A percentile compares a stretch with the other conserved stretches of the same genome.
Evolutionary conservation across 1,140 invertebrate genomes (phyloP).

Genomic region (Microvelia longipes): DNA sequence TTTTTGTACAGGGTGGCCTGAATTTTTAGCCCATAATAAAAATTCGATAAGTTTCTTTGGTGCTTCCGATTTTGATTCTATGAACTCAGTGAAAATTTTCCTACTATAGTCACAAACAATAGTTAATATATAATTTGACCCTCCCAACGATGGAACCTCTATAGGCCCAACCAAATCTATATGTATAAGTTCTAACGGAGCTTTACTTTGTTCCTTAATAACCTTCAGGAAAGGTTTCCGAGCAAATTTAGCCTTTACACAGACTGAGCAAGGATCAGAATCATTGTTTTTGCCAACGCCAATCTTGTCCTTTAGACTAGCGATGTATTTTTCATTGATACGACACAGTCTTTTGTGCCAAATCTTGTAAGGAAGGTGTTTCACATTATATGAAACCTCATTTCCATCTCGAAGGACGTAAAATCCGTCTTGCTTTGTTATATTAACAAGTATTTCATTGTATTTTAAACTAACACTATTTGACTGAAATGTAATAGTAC

Average conservation of each 20-base stretch:
- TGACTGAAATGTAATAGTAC: too few relatives aligned
- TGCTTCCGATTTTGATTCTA: background rate
- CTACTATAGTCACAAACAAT: background rate
- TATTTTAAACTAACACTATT: too few relatives aligned
- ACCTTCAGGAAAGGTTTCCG: background rate
- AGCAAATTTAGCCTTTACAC: background rate
- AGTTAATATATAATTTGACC: background rate
- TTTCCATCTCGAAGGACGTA: too few relatives aligned
- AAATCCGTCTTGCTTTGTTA: too few relatives aligned
- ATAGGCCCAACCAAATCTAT: background rate
- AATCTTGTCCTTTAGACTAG: too few relatives aligned
- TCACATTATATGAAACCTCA: too few relatives aligned
- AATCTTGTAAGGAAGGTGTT: too few relatives aligned
- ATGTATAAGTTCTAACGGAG: background rate
- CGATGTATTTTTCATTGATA: too few relatives aligned
- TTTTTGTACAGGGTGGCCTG: background rate
- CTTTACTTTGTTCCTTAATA: background rate
- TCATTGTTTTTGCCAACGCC: too few relatives aligned
- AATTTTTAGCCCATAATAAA: background rate
- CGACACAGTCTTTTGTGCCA: too few relatives aligned
- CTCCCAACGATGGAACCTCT: background rate
- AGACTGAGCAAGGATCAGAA: background rate
- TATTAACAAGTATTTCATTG: too few relatives aligned
- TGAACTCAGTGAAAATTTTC: background rate
- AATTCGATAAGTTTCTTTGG: background rate